phyloP scores from a whole-genome alignment of 1,140 invertebrate genomes.

The Drusus annulatus region DNA sequence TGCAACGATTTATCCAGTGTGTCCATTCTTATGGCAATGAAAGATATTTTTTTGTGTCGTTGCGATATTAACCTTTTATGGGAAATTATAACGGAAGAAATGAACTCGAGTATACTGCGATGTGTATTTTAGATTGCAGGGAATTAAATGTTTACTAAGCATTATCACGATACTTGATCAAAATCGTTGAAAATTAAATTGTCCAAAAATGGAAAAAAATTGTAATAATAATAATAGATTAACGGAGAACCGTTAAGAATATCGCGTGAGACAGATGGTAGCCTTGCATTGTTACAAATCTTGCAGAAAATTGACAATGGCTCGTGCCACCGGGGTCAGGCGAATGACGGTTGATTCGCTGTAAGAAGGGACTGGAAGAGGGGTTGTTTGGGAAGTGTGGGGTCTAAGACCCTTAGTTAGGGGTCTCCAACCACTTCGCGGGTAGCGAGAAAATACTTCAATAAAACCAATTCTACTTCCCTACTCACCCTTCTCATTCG shows the following conservation, averaged over 20 bases:
- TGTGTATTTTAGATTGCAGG: too few relatives aligned
- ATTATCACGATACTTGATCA: neutral
- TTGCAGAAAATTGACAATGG: constrained; percentile 29
- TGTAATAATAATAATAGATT: neutral
- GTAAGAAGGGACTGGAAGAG: neutral
- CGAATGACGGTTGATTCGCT: constrained; percentile 23
- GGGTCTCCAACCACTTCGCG: neutral
- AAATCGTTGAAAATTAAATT: constrained; percentile 1
- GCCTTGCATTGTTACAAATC: constrained; percentile 21
- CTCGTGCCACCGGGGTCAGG: constrained; percentile 34
- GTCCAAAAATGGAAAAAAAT: neutral
- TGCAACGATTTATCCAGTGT: too few relatives aligned
- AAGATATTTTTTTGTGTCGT: too few relatives aligned
- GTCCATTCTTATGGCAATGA: too few relatives aligned
- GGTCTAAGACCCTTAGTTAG: neutral
- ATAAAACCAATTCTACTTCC: neutral
- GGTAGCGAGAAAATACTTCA: neutral
- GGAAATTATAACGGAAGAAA: too few relatives aligned
- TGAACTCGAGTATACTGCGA: too few relatives aligned
- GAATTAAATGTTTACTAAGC: too few relatives aligned
- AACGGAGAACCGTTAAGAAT: constrained; percentile 16
- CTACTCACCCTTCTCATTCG: too few relatives aligned
- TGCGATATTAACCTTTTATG: too few relatives aligned
- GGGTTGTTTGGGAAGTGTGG: neutral
- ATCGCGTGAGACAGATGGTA: constrained; percentile 9